phyloP scores from a whole-genome alignment of 2,113 vertebrate genomes.

The Colaptes auratus region DNA sequence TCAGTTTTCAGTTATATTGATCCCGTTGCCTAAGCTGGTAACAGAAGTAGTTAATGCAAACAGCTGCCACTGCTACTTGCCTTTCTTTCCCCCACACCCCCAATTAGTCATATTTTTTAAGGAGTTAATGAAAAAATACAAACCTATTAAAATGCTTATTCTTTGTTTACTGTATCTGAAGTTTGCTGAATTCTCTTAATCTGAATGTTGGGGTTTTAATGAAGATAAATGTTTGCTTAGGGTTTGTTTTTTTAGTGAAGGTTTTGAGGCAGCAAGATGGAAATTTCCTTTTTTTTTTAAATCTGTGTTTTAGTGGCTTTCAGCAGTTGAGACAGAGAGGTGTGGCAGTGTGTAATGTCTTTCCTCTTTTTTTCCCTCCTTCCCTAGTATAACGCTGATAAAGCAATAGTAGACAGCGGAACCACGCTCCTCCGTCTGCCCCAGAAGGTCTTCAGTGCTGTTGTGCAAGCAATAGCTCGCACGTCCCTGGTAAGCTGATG shows the following conservation, averaged over 20 bases:
- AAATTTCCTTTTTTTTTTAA: not conserved
- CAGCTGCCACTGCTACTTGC: not conserved
- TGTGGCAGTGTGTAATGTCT: not conserved
- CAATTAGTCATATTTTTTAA: not conserved
- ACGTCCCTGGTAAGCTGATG: slow-evolving; percentile 84
- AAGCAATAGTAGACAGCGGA: slow-evolving; percentile 97
- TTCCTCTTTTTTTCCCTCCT: not conserved
- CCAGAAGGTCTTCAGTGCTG: slow-evolving; percentile 89
- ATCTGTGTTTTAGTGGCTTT: not conserved
- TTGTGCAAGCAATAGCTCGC: slow-evolving; percentile 88
- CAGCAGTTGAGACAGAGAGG: not conserved
- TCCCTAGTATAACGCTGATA: slow-evolving; percentile 92
- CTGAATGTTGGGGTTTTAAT: not conserved
- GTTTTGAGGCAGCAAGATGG: not conserved
- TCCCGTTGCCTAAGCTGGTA: not conserved
- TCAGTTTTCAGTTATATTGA: not conserved
- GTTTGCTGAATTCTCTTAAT: not conserved
- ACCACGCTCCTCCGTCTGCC: slow-evolving; percentile 95
- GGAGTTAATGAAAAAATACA: not conserved
- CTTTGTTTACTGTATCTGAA: not conserved
- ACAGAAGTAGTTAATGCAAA: slow-evolving; percentile 4
- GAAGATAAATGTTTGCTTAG: not conserved
- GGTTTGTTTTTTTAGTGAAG: not conserved
- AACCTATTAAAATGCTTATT: not conserved
- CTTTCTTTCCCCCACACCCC: too few relatives aligned